These are phyloP conservation scores for Calcarius lapponicus DNA, from an alignment of 2,797 vertebrate species.

Conservation along the genomic window DNA sequence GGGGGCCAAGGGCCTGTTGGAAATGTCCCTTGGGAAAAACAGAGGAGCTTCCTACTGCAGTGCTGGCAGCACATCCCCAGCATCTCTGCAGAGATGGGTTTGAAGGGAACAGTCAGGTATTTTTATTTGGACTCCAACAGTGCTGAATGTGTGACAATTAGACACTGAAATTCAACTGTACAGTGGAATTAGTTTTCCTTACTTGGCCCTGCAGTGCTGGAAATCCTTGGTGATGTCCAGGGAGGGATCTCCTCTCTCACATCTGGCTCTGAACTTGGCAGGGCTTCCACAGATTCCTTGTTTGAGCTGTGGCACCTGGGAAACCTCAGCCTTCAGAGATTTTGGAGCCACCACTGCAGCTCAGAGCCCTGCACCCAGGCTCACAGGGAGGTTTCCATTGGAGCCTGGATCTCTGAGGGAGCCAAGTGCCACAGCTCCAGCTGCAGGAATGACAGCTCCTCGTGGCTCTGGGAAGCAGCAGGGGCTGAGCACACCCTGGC, in stretches of 20 bases:
- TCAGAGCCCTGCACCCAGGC: not conserved
- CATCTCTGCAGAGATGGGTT: not conserved
- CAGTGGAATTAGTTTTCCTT: not conserved
- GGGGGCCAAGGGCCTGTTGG: not conserved
- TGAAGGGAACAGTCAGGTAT: not conserved
- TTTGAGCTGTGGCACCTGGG: not conserved
- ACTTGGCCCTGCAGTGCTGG: not conserved
- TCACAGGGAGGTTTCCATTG: not conserved
- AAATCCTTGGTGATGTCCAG: not conserved
- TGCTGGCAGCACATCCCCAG: not conserved
- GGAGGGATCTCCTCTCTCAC: not conserved
- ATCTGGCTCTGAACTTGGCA: not conserved
- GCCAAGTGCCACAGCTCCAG: not conserved
- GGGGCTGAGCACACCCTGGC: not conserved
- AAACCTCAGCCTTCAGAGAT: not conserved
- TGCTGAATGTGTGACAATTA: not conserved
- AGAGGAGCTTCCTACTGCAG: not conserved
- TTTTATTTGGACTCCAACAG: not conserved
- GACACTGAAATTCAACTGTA: not conserved
- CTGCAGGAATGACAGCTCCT: not conserved
- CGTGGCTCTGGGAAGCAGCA: fast-evolving
- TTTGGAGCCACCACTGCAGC: not conserved
- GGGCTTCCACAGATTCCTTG: not conserved
- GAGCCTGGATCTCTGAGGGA: not conserved
- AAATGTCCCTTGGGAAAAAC: not conserved